Conservation (phyloP, 2,797 vertebrate species). For the Galago senegalensis region DNA sequence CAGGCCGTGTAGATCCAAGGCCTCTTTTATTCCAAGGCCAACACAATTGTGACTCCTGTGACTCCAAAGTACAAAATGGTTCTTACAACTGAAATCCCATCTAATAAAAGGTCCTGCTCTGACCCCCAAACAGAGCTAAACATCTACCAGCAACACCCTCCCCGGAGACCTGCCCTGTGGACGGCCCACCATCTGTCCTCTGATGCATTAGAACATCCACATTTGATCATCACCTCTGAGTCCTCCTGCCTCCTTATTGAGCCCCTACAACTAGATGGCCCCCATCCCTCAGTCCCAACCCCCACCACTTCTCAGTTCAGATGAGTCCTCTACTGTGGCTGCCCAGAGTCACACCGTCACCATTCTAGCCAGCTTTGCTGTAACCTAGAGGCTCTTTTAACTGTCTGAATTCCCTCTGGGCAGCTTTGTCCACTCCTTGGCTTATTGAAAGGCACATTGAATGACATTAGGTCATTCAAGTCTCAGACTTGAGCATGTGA, state of each 20-base stretch:
- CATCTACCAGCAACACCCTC: neutral
- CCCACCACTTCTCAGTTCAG: neutral
- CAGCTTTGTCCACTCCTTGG: neutral
- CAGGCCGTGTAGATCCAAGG: neutral
- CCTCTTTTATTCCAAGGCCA: accelerated
- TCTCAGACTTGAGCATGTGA: neutral
- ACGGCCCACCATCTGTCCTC: neutral
- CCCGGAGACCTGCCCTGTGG: no score
- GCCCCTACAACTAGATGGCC: accelerated
- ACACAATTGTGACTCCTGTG: neutral
- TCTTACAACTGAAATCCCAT: neutral
- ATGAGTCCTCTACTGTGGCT: neutral
- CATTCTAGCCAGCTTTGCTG: neutral
- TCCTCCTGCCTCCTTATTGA: neutral
- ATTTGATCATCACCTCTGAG: neutral
- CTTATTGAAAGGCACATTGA: accelerated
- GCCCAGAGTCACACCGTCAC: neutral
- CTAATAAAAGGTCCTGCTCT: neutral
- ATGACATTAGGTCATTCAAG: no score
- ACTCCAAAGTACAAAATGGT: no score
- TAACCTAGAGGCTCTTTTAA: neutral
- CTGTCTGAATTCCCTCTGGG: neutral
- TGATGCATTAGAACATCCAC: neutral
- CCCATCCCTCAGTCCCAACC: no score
- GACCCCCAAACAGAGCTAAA: neutral